A percentile compares a stretch with the other conserved stretches of the same genome.
Conservation (phyloP, 2,797 vertebrate species). For the Stomatorhinus walkeri region DNA sequence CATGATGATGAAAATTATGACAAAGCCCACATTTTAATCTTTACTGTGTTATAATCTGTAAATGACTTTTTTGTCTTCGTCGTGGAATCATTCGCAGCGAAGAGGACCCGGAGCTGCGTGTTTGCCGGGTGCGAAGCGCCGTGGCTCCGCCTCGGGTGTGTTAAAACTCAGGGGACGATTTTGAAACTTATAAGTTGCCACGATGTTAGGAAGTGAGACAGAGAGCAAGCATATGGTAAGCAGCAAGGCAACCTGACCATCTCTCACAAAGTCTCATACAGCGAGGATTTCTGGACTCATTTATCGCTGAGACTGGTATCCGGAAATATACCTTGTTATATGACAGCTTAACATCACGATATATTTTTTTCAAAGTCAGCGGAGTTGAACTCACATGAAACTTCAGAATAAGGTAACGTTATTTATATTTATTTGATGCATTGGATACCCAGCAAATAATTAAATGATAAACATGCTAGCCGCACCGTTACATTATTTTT, state of each 20-base stretch:
- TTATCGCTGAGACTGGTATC: not conserved
- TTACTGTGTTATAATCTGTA: not conserved
- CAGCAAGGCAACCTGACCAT: not conserved
- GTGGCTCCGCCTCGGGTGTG: slow-evolving; percentile 17
- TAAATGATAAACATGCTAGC: not conserved
- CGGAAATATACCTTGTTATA: not conserved
- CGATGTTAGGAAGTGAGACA: not conserved
- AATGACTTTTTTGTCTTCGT: not conserved
- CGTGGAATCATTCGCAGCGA: not conserved
- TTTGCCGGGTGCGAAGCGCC: not conserved
- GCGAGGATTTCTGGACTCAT: not conserved
- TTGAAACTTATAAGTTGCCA: not conserved
- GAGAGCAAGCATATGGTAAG: not conserved
- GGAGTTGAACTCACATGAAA: not conserved
- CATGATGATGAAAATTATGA: not conserved
- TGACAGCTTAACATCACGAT: not conserved
- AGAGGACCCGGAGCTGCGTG: not conserved
- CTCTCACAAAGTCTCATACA: not conserved
- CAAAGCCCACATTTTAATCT: not conserved
- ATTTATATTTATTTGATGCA: not conserved
- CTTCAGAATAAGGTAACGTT: slow-evolving; percentile 17
- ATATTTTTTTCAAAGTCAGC: not conserved
- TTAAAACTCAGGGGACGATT: slow-evolving; percentile 17
- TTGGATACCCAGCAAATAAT: not conserved
- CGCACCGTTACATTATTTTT: not conserved